A percentile compares a stretch with the other conserved stretches of the same genome.
phyloP scores from a whole-genome alignment of 2,888 invertebrate species.

The Loripinus fragilis region DNA sequence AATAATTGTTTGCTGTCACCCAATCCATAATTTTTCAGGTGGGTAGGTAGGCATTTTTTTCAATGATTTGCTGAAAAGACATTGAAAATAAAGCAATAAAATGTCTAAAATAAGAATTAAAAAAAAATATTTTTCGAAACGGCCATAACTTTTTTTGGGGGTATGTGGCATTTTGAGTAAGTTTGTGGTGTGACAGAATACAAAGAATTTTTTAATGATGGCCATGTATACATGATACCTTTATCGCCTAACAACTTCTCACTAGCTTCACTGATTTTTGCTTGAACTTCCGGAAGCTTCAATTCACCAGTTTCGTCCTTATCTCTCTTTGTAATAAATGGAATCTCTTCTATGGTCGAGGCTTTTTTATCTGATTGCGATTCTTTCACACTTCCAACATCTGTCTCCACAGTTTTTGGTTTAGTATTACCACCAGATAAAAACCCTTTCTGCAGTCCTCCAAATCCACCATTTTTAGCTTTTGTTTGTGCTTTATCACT shows the following conservation, averaged over 20 bases:
- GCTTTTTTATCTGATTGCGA: not conserved
- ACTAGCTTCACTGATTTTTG: conserved; percentile 70
- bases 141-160: too few species aligned
- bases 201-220: too few species aligned
- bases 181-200: too few species aligned
- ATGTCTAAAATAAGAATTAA: too few species aligned
- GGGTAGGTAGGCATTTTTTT: too few species aligned
- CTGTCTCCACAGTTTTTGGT: conserved; percentile 33
- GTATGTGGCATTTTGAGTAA: too few species aligned
- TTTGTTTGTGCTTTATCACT: not conserved
- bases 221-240: conserved; percentile 41
- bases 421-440: conserved; percentile 70
- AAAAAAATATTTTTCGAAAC: too few species aligned
- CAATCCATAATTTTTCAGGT: too few species aligned
- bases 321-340: conserved; percentile 72
- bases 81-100: too few species aligned
- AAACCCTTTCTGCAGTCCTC: conserved; percentile 81
- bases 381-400: not conserved
- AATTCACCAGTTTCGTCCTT: conserved; percentile 58
- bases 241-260: conserved; percentile 50
- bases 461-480: conserved; percentile 61
- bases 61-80: too few species aligned
- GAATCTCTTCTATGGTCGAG: conserved; percentile 68
- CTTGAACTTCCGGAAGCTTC: conserved; percentile 77
- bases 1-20: too few species aligned